Conservation (phyloP, 2,888 invertebrate species). For the Prenolepis imparis region DNA sequence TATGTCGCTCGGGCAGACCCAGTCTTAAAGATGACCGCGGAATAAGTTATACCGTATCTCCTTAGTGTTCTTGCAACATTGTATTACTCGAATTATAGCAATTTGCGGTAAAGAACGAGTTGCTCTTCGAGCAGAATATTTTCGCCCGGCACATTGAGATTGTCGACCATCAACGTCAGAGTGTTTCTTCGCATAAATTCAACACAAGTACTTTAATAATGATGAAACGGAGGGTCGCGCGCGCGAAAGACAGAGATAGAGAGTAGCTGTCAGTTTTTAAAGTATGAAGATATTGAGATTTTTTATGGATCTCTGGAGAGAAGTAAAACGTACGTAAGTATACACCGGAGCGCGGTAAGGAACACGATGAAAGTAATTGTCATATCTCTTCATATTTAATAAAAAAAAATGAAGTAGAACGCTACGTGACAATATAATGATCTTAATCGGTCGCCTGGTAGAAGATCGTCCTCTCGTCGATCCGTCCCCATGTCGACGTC, state of each 20-base stretch:
- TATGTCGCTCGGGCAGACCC: constrained; percentile 10
- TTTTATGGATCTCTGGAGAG: not conserved
- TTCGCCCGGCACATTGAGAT: constrained; percentile 25
- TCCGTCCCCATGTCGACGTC: constrained; percentile 39
- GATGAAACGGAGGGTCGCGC: not conserved
- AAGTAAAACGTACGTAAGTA: not conserved
- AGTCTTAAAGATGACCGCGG: constrained; percentile 3
- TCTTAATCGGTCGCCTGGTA: constrained; percentile 18
- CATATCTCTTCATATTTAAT: constrained; percentile 11
- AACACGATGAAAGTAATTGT: constrained; percentile 7
- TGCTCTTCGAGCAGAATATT: constrained; percentile 16
- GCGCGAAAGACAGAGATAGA: not conserved
- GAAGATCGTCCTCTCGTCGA: not conserved
- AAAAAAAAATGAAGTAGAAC: constrained; percentile 20
- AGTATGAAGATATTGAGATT: not conserved
- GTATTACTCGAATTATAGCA: constrained; percentile 48
- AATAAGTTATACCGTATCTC: constrained; percentile 32
- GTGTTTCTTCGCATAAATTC: not conserved
- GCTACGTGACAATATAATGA: constrained; percentile 1
- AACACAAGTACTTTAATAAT: constrained; percentile 18
- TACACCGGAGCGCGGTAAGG: not conserved
- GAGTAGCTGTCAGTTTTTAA: not conserved
- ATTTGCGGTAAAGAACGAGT: constrained; percentile 42
- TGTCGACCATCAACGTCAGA: constrained; percentile 29
- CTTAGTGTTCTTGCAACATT: constrained; percentile 23